Evolutionary conservation across 2,797 vertebrate genomes (phyloP).

Genomic region (Rhabdomys pumilio): DNA sequence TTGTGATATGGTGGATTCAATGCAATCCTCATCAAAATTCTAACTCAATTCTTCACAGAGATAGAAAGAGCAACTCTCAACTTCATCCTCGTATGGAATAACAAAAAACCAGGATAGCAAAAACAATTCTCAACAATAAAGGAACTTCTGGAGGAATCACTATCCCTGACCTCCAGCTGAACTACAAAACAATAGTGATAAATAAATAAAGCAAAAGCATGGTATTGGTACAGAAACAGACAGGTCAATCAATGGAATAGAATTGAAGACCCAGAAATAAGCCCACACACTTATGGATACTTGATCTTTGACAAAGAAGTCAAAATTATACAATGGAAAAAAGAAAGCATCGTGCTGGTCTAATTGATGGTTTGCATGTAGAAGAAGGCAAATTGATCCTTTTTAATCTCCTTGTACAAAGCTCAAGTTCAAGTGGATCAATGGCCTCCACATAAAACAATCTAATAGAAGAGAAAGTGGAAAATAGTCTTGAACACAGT

Average conservation of each 20-base stretch:
- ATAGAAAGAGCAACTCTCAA: neutral
- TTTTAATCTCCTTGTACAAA: neutral
- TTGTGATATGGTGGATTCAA: neutral
- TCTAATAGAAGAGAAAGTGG: neutral
- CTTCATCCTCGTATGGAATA: neutral
- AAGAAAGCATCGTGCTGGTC: neutral
- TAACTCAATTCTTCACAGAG: neutral
- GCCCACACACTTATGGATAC: neutral
- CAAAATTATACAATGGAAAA: neutral
- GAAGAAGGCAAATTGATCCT: neutral
- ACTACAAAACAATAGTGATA: neutral
- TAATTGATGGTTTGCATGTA: neutral
- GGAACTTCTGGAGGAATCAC: neutral
- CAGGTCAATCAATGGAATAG: too few relatives aligned
- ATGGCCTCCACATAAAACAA: neutral
- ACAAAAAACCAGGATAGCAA: neutral
- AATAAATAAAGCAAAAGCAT: neutral
- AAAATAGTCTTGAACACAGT: neutral
- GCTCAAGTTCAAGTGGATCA: neutral
- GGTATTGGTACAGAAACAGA: neutral
- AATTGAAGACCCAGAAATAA: neutral
- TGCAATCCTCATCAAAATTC: neutral
- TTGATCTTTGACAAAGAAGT: neutral
- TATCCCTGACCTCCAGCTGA: neutral
- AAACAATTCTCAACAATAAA: neutral